phyloP scores from a whole-genome alignment of 2,888 invertebrate genomes.

The Linnaemya vulpina region DNA sequence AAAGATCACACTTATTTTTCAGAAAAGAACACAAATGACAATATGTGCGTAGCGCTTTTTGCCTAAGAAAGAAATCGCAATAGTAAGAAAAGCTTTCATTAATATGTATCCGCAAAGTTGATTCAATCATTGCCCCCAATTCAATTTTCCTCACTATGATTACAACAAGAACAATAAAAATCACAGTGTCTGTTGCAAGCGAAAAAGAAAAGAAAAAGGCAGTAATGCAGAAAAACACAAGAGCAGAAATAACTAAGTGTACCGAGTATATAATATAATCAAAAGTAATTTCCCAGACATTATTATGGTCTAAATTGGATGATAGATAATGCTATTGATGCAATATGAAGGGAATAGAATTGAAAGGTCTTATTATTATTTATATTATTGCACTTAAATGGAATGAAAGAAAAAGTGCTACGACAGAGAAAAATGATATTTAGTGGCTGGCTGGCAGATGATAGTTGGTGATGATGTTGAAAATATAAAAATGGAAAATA shows the following conservation, averaged over 20 bases:
- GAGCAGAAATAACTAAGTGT: constrained; percentile 56
- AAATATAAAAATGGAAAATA: constrained; percentile 9
- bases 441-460: neutral
- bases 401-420: constrained; percentile 12
- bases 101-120: no score
- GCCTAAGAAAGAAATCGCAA: no score
- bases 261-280: constrained; percentile 65
- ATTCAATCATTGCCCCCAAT: constrained; percentile 17
- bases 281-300: constrained; percentile 72
- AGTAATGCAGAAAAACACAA: constrained; percentile 10
- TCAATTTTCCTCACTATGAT: constrained; percentile 1
- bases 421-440: neutral
- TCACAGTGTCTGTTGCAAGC: constrained; percentile 1
- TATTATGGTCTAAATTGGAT: constrained; percentile 72
- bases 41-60: no score
- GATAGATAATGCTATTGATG: constrained; percentile 68
- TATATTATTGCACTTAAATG: constrained; percentile 25
- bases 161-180: constrained; percentile 29
- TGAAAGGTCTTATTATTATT: constrained; percentile 39
- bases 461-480: constrained; percentile 11
- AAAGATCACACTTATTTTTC: no score
- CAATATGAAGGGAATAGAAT: constrained; percentile 57
- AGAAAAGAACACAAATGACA: no score
- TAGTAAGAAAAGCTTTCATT: no score
- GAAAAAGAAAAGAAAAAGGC: constrained; percentile 2